A percentile compares a stretch with the other conserved stretches of the same genome.
Conservation (phyloP, 1,140 invertebrate genomes). For the Drosophila oshimai region DNA sequence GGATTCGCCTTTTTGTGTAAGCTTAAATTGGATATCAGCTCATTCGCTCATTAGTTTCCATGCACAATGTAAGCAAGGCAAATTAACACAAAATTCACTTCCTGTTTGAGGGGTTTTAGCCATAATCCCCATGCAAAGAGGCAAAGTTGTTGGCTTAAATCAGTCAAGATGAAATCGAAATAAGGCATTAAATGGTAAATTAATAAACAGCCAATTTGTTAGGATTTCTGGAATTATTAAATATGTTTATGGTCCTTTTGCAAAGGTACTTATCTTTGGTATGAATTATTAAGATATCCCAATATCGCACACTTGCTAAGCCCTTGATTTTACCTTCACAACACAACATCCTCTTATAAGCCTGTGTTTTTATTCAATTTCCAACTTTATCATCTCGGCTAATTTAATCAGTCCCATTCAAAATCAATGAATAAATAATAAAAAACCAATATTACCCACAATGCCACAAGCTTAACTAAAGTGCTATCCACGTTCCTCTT, state of each 20-base stretch:
- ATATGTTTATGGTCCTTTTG: too few relatives aligned
- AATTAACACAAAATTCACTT: slow-evolving; percentile 52
- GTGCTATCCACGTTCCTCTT: slow-evolving; percentile 1
- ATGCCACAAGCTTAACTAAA: slow-evolving; percentile 28
- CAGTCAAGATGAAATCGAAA: background rate
- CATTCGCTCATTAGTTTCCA: slow-evolving; percentile 21
- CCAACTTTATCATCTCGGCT: slow-evolving; percentile 16
- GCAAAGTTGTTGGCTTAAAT: background rate
- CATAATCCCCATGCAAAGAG: background rate
- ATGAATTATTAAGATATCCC: too few relatives aligned
- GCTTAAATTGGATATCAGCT: slow-evolving; percentile 25
- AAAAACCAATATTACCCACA: slow-evolving; percentile 38
- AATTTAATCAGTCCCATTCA: slow-evolving; percentile 38
- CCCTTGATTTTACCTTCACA: too few relatives aligned
- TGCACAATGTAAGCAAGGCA: slow-evolving; percentile 25
- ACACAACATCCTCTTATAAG: background rate
- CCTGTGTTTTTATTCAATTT: slow-evolving; percentile 13
- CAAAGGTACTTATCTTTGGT: too few relatives aligned
- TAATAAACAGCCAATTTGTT: too few relatives aligned
- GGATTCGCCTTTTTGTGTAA: slow-evolving; percentile 3
- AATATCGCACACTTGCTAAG: background rate
- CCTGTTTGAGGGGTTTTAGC: background rate
- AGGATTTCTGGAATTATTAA: too few relatives aligned
- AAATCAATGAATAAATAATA: slow-evolving; percentile 43
- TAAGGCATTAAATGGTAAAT: background rate